Evolutionary conservation across 1,140 invertebrate genomes (phyloP).

Genomic region (Proctacanthus coquilletti): DNA sequence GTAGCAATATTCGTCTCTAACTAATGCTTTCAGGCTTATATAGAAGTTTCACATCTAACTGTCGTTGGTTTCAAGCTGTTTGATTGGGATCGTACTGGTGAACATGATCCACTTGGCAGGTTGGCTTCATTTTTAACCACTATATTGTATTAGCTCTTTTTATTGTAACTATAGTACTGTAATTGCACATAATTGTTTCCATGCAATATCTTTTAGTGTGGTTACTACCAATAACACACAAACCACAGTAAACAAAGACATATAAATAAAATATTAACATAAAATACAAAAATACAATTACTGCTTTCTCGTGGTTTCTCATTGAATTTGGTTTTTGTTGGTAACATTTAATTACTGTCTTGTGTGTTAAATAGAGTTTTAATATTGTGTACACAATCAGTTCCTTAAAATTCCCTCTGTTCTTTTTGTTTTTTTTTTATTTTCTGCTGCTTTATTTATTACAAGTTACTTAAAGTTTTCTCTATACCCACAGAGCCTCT

Average conservation of each 20-base stretch:
- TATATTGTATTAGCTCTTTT: too few relatives aligned
- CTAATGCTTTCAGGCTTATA: constrained; percentile 21
- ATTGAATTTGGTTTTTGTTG: background rate
- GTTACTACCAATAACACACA: too few relatives aligned
- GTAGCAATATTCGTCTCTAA: too few relatives aligned
- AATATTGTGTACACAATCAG: background rate
- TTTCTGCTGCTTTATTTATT: background rate
- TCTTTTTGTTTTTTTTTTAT: constrained; percentile 8
- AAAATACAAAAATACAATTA: too few relatives aligned
- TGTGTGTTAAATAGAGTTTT: background rate
- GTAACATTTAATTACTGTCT: background rate
- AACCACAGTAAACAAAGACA: background rate
- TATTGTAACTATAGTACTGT: too few relatives aligned
- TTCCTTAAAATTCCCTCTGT: background rate
- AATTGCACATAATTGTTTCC: too few relatives aligned
- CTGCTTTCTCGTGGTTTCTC: too few relatives aligned
- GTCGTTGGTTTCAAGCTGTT: constrained; percentile 39
- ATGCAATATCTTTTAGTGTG: too few relatives aligned
- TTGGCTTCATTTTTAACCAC: too few relatives aligned
- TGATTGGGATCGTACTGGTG: constrained; percentile 65
- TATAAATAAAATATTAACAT: background rate
- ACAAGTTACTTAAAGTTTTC: constrained; percentile 1
- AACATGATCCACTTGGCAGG: constrained; percentile 70
- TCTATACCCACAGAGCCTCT: constrained; percentile 35
- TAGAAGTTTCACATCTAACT: constrained; percentile 31